Base-by-base conservation (phyloP, 2,797 vertebrate genomes). In the Taeniopygia guttata region DNA sequence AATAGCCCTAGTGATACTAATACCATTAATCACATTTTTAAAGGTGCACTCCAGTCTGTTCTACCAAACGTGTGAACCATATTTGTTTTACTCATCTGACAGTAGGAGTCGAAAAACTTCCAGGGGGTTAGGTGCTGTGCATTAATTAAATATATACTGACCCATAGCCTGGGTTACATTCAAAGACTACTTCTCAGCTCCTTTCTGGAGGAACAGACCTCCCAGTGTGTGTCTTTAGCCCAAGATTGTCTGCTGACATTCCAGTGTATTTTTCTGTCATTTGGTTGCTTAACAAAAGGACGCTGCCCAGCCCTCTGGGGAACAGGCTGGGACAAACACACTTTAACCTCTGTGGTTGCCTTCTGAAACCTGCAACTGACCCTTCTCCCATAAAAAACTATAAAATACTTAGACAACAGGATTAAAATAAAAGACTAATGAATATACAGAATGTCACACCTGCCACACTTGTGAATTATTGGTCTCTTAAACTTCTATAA, bases 381-480 rank as follows among this genome's bases (percentile, higher is more conserved):
- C 92, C 78, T 67, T 54, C 59, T 64, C 55, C 73, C 42, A 4
- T 10, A 14, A 94, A 55, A 94, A 94, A 86, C 59, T 78, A 63
- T 56, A 85, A 66, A 51, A 90, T 92, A 80, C 85, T 90, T 78
- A 89, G 49, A 84, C 60, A 89, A 86, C 5, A 25, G 15, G 19
- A 92, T 84, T 89, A 87, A 90, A 94, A 95, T 93, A 93, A 91
- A 83, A 90, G 54, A 68, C 89, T 89, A 63, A 83, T 76, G 91
- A 89, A 77, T 58, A 63, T 30, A 85, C 48, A 72, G 87, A 86
- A 81, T 85, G 81, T 84, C 84, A 84, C 97, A 97, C 97, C 97
- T 97, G 97, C 95, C 13, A n/a, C 91, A 87, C 58, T 94, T 80
- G 77, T 95, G 97, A 98, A 92, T 97, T 95, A 97, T 97, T 83